phyloP scores from a whole-genome alignment of 2,797 vertebrate genomes.

The Picus viridis region DNA sequence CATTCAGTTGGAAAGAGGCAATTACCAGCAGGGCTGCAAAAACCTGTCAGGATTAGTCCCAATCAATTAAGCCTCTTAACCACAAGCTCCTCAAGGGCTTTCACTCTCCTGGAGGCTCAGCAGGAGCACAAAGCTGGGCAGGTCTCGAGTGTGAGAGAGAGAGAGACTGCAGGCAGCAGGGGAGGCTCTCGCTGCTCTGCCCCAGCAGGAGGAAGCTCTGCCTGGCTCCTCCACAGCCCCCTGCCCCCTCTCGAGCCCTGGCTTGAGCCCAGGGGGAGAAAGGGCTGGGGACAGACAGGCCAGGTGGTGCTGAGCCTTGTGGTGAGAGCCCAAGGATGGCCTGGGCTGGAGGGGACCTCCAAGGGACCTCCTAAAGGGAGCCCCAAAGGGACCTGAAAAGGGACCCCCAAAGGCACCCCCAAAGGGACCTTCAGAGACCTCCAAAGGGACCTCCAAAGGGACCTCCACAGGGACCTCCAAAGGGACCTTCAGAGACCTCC shows the following conservation, averaged over 20 bases:
- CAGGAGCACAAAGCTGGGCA: background rate
- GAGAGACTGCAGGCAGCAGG: background rate
- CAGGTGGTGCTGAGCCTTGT: background rate
- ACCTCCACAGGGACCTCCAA: too few species aligned
- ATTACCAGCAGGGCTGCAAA: slow-evolving; percentile 16
- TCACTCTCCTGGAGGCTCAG: background rate
- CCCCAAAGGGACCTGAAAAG: too few species aligned
- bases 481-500: too few species aligned
- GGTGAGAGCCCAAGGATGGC: too few species aligned
- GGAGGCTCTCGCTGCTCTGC: background rate
- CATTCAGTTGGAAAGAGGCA: slow-evolving; percentile 12
- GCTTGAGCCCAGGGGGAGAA: background rate
- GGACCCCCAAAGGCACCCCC: too few species aligned
- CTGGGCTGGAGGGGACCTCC: too few species aligned
- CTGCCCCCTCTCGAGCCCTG: background rate
- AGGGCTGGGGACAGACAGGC: background rate
- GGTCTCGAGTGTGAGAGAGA: background rate
- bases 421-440: too few species aligned
- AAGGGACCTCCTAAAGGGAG: too few species aligned
- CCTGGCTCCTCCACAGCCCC: too few species aligned
- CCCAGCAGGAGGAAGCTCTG: rapidly evolving
- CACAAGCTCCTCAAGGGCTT: slow-evolving; percentile 32
- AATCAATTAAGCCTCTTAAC: slow-evolving; percentile 41
- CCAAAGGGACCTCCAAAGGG: too few species aligned
- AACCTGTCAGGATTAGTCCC: slow-evolving; percentile 48